phyloP scores from a whole-genome alignment of 2,797 vertebrate genomes.

The Cyclura pinguis region DNA sequence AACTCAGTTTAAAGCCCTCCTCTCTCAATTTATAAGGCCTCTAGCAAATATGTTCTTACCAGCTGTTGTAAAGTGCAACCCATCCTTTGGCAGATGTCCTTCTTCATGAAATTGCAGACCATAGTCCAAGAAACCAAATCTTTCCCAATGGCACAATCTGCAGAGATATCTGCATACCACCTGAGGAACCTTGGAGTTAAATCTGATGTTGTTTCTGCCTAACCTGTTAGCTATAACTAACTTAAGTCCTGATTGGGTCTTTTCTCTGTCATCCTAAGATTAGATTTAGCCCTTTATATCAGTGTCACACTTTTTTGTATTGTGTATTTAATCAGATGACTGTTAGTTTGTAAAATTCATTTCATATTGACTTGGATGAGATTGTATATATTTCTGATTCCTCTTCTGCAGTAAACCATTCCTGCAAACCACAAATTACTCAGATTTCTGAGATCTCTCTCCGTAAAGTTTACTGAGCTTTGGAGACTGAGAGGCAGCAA shows the following conservation, averaged over 20 bases:
- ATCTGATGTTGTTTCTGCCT: no score
- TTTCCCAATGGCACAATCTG: no score
- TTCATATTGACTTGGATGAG: neutral
- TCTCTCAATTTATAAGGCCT: no score
- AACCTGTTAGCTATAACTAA: neutral
- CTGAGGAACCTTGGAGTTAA: no score
- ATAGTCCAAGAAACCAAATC: no score
- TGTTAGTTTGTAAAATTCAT: neutral
- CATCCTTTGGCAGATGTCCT: no score
- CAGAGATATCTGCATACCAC: no score
- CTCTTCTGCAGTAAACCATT: neutral
- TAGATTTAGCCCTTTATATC: neutral
- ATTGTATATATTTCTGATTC: neutral
- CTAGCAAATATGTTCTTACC: no score
- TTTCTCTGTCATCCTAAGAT: neutral
- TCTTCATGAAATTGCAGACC: no score
- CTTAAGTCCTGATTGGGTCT: neutral
- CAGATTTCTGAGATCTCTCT: conserved; percentile 21
- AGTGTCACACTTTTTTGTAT: neutral
- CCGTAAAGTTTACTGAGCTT: conserved; percentile 16
- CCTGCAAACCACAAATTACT: conserved; percentile 1
- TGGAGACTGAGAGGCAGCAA: neutral
- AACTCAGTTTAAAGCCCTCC: no score
- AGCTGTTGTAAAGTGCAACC: no score
- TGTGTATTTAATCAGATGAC: neutral